Evolutionary conservation across 2,113 vertebrate genomes (phyloP).

Genomic region (Sinocyclocheilus grahami): DNA sequence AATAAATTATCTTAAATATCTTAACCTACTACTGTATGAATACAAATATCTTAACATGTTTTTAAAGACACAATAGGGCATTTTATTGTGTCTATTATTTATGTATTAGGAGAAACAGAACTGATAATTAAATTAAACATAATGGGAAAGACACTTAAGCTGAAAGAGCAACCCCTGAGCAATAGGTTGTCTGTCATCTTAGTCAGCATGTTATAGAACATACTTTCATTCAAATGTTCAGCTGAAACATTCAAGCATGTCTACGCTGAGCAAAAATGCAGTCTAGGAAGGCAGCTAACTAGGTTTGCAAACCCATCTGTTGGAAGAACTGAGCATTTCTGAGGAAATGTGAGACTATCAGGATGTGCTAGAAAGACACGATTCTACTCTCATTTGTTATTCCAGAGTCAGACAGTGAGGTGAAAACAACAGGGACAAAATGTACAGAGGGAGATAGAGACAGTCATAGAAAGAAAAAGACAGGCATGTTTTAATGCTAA

Average conservation of each 20-base stretch:
- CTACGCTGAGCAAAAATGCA: neutral
- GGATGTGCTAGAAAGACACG: neutral
- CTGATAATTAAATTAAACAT: neutral
- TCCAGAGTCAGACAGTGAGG: slow-evolving; percentile 27
- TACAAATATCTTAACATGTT: too few species aligned
- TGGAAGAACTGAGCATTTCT: neutral
- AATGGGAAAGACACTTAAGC: neutral
- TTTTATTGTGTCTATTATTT: too few species aligned
- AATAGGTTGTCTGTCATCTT: neutral
- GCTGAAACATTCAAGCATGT: neutral
- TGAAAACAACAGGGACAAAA: slow-evolving; percentile 7
- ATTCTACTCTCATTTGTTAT: slow-evolving; percentile 2
- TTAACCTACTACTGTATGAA: too few species aligned
- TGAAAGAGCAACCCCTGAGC: neutral
- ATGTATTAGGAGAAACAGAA: neutral
- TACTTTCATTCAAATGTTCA: neutral
- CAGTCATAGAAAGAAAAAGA: neutral
- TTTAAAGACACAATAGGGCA: too few species aligned
- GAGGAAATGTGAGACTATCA: neutral
- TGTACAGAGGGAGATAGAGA: neutral
- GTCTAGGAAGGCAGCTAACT: neutral
- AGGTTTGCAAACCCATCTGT: neutral
- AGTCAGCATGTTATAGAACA: neutral
- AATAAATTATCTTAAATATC: too few species aligned
- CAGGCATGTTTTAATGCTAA: neutral